phyloP scores from a whole-genome alignment of 1,140 invertebrate species.

The Solenopsis invicta region DNA sequence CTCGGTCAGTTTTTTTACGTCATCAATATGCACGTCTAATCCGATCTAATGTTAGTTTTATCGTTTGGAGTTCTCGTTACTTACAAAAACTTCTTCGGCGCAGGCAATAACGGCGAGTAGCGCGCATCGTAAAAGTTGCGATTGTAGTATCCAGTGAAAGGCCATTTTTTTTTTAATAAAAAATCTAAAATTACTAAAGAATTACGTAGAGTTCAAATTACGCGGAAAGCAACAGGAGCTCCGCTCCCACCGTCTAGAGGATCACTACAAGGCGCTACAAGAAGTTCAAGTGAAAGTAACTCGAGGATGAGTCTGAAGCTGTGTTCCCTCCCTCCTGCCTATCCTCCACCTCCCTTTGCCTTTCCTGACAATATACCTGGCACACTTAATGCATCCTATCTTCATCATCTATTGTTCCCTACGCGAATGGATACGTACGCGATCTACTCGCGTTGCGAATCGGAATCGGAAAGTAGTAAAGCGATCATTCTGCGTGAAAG shows the following conservation, averaged over 20 bases:
- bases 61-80: background rate
- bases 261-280: constrained; percentile 32
- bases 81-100: constrained; percentile 54
- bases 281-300: constrained; percentile 58
- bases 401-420: background rate
- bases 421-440: background rate
- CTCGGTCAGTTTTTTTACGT: background rate
- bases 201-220: constrained; percentile 21
- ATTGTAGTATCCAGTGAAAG: background rate
- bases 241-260: constrained; percentile 16
- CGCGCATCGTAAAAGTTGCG: constrained; percentile 5
- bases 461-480: background rate
- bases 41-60: background rate
- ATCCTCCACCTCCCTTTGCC: constrained; percentile 12
- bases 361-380: constrained; percentile 20
- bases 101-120: background rate
- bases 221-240: background rate
- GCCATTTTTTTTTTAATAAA: constrained; percentile 10
- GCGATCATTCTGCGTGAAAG: constrained; percentile 1
- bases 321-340: background rate
- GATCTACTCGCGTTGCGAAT: background rate
- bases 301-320: constrained; percentile 49
- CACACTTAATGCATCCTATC: constrained; percentile 3
- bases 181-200: background rate
- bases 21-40: constrained; percentile 1